These are phyloP conservation scores for Macrobrachium rosenbergii DNA, from an alignment of 1,140 invertebrate species.

Conservation along the genomic window DNA sequence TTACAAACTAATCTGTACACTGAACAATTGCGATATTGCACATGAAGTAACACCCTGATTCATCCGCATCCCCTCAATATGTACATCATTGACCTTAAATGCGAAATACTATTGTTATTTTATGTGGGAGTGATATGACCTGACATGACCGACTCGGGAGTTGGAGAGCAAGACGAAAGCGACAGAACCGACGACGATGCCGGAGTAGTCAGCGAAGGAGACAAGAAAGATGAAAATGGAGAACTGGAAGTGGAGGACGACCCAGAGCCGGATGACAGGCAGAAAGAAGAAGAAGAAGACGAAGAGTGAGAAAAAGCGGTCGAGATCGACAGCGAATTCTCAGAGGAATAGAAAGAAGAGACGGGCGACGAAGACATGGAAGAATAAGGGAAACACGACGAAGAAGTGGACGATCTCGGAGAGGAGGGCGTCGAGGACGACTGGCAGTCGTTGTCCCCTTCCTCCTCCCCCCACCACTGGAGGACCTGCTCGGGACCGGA, in stretches of 20 bases:
- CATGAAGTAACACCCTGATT: no score
- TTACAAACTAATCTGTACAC: no score
- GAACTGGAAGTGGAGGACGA: conserved; percentile 1
- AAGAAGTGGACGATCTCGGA: background rate
- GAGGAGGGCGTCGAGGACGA: background rate
- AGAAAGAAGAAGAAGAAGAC: background rate
- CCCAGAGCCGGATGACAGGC: background rate
- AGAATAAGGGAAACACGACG: background rate
- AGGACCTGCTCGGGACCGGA: conserved; percentile 14
- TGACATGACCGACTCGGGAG: conserved; percentile 1
- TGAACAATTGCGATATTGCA: no score
- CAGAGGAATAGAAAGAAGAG: background rate
- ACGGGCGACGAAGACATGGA: background rate
- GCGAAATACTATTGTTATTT: background rate
- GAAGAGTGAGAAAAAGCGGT: background rate
- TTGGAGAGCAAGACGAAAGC: background rate
- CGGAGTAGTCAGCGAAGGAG: background rate
- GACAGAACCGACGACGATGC: conserved; percentile 1
- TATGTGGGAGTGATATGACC: conserved; percentile 1
- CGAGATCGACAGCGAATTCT: background rate
- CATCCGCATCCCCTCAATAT: background rate
- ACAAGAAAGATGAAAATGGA: background rate
- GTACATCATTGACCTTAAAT: background rate
- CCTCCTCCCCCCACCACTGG: background rate
- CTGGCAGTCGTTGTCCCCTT: background rate